Conservation (phyloP, 2,797 vertebrate species). For the Sebastes kiyomatsui region DNA sequence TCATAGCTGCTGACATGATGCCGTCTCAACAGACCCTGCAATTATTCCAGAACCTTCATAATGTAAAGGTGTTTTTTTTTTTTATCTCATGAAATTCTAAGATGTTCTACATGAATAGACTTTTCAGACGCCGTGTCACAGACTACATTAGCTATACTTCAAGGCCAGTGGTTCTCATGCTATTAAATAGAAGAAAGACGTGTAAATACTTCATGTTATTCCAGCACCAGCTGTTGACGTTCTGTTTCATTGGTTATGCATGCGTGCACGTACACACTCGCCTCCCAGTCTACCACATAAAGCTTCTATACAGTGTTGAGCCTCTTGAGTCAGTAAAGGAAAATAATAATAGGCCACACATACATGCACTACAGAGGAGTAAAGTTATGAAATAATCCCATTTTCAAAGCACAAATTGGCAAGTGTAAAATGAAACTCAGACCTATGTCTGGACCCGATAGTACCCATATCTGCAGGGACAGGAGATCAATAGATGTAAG, state of each 20-base stretch:
- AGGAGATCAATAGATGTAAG: slow-evolving; percentile 41
- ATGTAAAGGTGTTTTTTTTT: not conserved
- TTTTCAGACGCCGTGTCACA: not conserved
- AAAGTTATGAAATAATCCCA: not conserved
- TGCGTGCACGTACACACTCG: not conserved
- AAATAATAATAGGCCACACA: not conserved
- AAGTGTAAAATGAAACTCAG: not conserved
- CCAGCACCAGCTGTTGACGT: not conserved
- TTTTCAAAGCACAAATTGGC: not conserved
- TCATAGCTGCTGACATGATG: not conserved
- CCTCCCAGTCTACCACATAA: not conserved
- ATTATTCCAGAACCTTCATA: not conserved
- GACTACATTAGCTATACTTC: not conserved
- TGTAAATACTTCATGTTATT: not conserved
- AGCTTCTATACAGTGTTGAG: not conserved
- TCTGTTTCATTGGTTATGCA: not conserved
- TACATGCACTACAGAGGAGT: not conserved
- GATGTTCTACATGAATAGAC: not conserved
- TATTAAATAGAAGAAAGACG: not conserved
- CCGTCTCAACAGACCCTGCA: not conserved
- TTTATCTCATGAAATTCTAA: not conserved
- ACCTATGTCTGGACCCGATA: not conserved
- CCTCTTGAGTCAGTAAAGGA: not conserved
- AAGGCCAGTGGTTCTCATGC: not conserved
- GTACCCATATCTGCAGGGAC: not conserved